These are phyloP conservation scores for Calameuta pallipes DNA, from an alignment of 2,888 invertebrate species.

Conservation along the genomic window DNA sequence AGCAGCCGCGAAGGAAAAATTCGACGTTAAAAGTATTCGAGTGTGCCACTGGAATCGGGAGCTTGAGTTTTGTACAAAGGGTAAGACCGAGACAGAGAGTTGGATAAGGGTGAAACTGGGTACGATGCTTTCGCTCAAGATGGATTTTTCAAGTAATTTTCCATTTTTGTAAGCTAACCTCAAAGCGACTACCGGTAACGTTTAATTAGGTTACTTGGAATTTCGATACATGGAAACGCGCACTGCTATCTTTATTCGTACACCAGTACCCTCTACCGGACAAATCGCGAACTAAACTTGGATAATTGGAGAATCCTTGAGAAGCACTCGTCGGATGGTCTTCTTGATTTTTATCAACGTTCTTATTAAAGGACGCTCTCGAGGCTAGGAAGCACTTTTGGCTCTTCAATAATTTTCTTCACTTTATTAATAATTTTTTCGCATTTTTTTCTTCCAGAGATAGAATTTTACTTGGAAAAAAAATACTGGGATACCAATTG, in stretches of 20 bases:
- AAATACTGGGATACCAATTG: neutral
- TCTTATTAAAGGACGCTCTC: neutral
- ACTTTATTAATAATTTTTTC: neutral
- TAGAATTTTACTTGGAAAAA: neutral
- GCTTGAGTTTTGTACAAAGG: neutral
- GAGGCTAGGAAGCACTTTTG: neutral
- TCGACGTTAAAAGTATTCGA: neutral
- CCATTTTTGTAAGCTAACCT: neutral
- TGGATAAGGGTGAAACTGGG: neutral
- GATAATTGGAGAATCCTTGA: conserved; percentile 29
- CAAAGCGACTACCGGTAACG: neutral
- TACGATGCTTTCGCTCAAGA: neutral
- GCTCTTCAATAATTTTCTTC: neutral
- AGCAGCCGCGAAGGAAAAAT: neutral
- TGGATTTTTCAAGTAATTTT: neutral
- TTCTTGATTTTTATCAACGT: conserved; percentile 17
- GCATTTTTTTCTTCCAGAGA: neutral
- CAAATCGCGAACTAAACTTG: conserved; percentile 16
- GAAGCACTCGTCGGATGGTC: neutral
- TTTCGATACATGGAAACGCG: neutral
- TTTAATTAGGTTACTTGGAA: neutral
- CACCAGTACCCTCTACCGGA: neutral
- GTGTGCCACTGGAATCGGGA: neutral
- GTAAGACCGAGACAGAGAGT: neutral
- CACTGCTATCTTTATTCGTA: neutral